Base-by-base conservation (phyloP, 2,797 vertebrate species). In the Acipenser ruthenus region DNA sequence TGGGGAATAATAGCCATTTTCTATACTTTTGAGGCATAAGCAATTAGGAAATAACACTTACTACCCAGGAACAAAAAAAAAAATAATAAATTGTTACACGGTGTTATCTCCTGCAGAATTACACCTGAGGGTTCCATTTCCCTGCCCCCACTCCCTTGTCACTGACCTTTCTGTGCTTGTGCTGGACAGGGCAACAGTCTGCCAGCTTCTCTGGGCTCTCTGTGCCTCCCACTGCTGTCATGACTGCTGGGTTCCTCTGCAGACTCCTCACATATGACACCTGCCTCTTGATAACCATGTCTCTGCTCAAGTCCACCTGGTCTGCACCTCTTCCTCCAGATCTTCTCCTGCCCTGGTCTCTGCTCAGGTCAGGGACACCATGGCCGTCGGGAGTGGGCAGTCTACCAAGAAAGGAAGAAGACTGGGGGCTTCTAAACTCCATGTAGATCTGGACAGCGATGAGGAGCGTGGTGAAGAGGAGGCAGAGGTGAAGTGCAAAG, bases 371-470 rank as follows among this genome's bases (percentile, higher is more conserved):
- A 62, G 47, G 47, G 15, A 50, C 23, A 60, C 9, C 37, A 37
- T 10, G 48, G 53, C 47, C n/a, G 13, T 58, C 13, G 8, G 0
- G 13, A 13, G 60, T 11, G 12, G 66, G 15, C 3, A 2, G n/a
- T 6, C 47, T n/a, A 11, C 10, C 23, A 4, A 9, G 10, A 51
- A 47, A 49, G 15, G 48, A 15, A n/a, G 52, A 10, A 52, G 10
- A 15, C 6, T 47, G 37, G 59, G n/a, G 1, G 50, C 68, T 69
- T 6, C 63, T n/a, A n/a, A 70, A 65, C 59, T 86, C 87, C 68
- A 88, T 73, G 76, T 87, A 88, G 62, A 94, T 75, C 69, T 92
- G 89, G 63, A 90, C 72, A 71, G 89, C 88, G 59, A 95, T 77
- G 49, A 90, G 80, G 72, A 91, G 78, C 10, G 82, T 81, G 0